Evolutionary conservation across 2,888 invertebrate genomes (phyloP), one percentile per base, ranked within the genome.

Genomic region (Chydorus sphaericus): DNA sequence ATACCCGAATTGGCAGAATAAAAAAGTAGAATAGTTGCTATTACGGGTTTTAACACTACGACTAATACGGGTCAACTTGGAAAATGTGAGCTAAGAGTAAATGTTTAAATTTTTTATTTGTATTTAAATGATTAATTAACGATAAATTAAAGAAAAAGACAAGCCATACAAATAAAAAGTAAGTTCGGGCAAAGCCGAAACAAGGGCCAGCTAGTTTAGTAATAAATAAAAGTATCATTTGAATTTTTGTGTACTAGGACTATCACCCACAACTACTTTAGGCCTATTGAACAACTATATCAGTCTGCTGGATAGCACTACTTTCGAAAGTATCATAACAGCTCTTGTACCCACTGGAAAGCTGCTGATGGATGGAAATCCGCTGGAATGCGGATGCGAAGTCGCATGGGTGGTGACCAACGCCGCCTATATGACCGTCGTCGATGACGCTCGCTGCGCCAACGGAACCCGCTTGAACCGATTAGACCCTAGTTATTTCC

Each of bases 301-400:
- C 16, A n/a, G 31, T 18, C 4, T 29, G 11, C 14, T 55, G 49
- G 29, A 18, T 3, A 30, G 26, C 5, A 14, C 49, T 4, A 29
- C 39, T 2, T 29, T 55, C 23, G 55, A 55, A 20, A 29, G 7
- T 14, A 23, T 49, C n/a, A 49, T 26, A 26, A 48, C 48, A 30
- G 49, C 38, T 14, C 44, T 44, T 26, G n/a, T 44, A 28, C 44
- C 44, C 23, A 48, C 48, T 14, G 55, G 55, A 11, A 48, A 49
- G 33, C 23, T 49, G 23, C 48, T 33, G n/a, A 20, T 55, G 18
- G 55, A 55, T n/a, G 55, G 55, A n/a, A 55, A 55, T 33, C 29
- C 48, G 14, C 36, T 55, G 23, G 36, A 30, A 5, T 55, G 55
- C 36, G 55, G 49, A 8, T 55, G 55, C 36, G 31, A 29, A 18